Percentiles rank a stretch among this genome's conserved stretches.
Evolutionary conservation across 2,113 vertebrate genomes (phyloP).

Genomic region (Odocoileus virginianus): DNA sequence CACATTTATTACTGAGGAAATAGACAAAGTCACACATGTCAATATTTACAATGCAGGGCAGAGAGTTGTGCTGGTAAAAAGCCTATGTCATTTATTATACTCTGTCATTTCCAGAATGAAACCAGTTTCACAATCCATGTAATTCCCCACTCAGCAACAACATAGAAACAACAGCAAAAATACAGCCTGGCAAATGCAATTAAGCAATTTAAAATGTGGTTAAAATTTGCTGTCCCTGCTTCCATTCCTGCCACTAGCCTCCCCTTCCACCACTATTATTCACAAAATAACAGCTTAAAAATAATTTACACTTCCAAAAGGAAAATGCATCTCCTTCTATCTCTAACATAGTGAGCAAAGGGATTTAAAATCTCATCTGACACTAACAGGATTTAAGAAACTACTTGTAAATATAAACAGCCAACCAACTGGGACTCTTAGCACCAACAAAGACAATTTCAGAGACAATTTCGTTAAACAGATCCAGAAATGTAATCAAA

Average conservation of each 20-base stretch:
- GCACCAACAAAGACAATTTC: not conserved
- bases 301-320: constrained; percentile 5
- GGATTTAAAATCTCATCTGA: not conserved
- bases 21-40: not conserved
- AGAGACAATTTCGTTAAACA: not conserved
- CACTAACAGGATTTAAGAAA: not conserved
- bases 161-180: constrained; percentile 31
- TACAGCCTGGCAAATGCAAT: not conserved
- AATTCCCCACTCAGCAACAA: not conserved
- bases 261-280: not conserved
- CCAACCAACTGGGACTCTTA: not conserved
- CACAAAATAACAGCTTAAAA: not conserved
- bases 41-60: not conserved
- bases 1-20: constrained; percentile 5
- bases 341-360: not conserved
- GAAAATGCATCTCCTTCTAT: not conserved
- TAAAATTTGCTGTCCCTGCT: not conserved
- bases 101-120: constrained; percentile 24
- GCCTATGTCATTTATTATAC: not conserved
- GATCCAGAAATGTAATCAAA: not conserved
- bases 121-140: constrained; percentile 26
- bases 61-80: not conserved
- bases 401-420: not conserved
- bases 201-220: not conserved
- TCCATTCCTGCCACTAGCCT: not conserved